Conservation (phyloP, 92 coral and sea anemone genomes). For the Plumapathes pennacea region DNA sequence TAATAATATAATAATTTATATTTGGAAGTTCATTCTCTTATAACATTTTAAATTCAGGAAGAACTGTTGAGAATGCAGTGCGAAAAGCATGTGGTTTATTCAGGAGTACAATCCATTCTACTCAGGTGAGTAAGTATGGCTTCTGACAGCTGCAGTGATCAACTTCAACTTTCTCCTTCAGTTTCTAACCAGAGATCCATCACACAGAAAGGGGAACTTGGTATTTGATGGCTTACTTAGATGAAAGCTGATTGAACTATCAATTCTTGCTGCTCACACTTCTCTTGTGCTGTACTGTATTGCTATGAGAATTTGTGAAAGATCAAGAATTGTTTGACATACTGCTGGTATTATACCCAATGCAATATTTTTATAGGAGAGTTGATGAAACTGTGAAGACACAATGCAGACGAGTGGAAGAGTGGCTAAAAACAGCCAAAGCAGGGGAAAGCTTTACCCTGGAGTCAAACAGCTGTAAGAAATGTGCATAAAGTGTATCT, state of each 20-base stretch:
- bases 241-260: too few relatives aligned
- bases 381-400: constrained; percentile 65
- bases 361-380: constrained; percentile 31
- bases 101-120: constrained; percentile 24
- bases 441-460: constrained; percentile 61
- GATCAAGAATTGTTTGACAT: not conserved
- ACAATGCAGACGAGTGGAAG: constrained; percentile 59
- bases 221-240: too few relatives aligned
- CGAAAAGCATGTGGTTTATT: constrained; percentile 27
- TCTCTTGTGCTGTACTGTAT: too few relatives aligned
- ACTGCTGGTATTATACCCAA: not conserved
- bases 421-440: constrained; percentile 70
- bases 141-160: too few relatives aligned
- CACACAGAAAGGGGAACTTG: too few relatives aligned
- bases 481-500: too few relatives aligned
- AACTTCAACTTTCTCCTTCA: too few relatives aligned
- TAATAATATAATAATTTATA: not conserved
- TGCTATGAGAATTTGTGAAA: too few relatives aligned
- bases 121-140: too few relatives aligned
- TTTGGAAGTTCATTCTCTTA: not conserved
- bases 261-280: too few relatives aligned
- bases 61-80: constrained; percentile 33
- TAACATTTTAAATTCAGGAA: constrained; percentile 24
- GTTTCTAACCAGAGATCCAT: too few relatives aligned
- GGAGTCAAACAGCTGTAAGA: constrained; percentile 65